phyloP scores from a whole-genome alignment of 2,888 invertebrate genomes.

The Ornithoptera priamus region DNA sequence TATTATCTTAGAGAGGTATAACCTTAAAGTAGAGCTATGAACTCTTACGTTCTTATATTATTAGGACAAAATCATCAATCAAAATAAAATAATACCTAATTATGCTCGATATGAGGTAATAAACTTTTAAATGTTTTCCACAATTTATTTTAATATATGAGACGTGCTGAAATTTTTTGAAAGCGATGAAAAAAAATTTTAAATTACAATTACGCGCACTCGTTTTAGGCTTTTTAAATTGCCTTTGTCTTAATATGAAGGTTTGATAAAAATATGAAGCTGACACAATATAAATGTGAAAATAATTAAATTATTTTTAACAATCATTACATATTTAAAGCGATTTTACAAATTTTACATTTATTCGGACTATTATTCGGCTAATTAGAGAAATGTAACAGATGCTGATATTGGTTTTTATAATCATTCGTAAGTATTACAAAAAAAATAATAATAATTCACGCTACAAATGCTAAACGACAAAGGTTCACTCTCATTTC shows the following conservation, averaged over 20 bases:
- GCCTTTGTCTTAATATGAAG: not conserved
- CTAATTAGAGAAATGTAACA: not conserved
- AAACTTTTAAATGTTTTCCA: no score
- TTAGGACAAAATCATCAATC: no score
- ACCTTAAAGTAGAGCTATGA: no score
- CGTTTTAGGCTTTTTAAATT: not conserved
- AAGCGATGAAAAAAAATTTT: not conserved
- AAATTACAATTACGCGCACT: not conserved
- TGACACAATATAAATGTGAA: not conserved
- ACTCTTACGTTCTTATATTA: no score
- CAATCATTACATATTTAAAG: not conserved
- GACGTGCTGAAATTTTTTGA: not conserved
- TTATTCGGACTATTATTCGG: no score
- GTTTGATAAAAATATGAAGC: not conserved
- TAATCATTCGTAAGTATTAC: not conserved
- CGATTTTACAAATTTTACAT: not conserved
- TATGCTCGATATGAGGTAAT: no score
- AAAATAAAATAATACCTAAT: no score
- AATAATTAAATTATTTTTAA: not conserved
- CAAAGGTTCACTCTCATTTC: conserved; percentile 20
- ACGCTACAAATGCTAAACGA: conserved; percentile 16
- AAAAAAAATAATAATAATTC: not conserved
- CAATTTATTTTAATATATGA: no score
- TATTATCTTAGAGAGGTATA: no score
- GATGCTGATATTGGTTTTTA: not conserved